Percentiles rank a stretch among this genome's conserved stretches.
phyloP scores from a whole-genome alignment of 1,140 invertebrate species.

The Diachasma alloeum region DNA sequence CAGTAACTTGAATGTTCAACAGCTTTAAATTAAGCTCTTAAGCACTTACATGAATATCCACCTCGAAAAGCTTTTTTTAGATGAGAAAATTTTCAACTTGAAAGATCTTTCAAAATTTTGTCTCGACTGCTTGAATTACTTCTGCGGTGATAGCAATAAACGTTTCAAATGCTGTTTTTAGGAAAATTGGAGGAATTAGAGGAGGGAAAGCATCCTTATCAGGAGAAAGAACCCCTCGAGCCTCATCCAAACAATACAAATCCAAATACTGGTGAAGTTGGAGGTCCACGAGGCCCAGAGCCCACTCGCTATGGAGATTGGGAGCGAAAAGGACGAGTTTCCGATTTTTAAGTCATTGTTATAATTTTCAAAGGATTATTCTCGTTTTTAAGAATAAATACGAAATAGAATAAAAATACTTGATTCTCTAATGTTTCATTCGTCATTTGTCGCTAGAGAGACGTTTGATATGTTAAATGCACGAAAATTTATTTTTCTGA shows the following conservation, averaged over 20 bases:
- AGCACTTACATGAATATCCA: too few species aligned
- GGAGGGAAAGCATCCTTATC: slow-evolving; percentile 76
- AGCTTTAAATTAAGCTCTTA: too few species aligned
- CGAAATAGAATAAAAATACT: not conserved
- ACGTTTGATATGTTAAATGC: not conserved
- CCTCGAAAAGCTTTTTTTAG: too few species aligned
- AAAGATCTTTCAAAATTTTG: too few species aligned
- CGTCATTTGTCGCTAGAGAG: not conserved
- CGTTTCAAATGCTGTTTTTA: slow-evolving; percentile 38
- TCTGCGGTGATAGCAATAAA: too few species aligned
- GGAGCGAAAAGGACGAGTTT: slow-evolving; percentile 97
- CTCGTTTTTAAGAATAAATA: not conserved
- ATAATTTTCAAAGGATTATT: not conserved
- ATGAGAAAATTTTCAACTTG: too few species aligned
- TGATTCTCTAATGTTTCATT: slow-evolving; percentile 1
- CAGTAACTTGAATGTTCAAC: too few species aligned
- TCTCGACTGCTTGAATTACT: too few species aligned
- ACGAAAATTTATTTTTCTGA: not conserved
- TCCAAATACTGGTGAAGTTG: slow-evolving; percentile 92
- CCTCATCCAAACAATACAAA: slow-evolving; percentile 90
- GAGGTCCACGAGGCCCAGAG: slow-evolving; percentile 95
- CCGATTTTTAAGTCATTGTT: slow-evolving; percentile 93
- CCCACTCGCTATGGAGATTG: slow-evolving; percentile 99
- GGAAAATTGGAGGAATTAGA: slow-evolving; percentile 74
- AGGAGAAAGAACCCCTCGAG: slow-evolving; percentile 86